A percentile compares a stretch with the other conserved stretches of the same genome.
phyloP scores from a whole-genome alignment of 2,797 vertebrate genomes.

The Acipenser ruthenus region DNA sequence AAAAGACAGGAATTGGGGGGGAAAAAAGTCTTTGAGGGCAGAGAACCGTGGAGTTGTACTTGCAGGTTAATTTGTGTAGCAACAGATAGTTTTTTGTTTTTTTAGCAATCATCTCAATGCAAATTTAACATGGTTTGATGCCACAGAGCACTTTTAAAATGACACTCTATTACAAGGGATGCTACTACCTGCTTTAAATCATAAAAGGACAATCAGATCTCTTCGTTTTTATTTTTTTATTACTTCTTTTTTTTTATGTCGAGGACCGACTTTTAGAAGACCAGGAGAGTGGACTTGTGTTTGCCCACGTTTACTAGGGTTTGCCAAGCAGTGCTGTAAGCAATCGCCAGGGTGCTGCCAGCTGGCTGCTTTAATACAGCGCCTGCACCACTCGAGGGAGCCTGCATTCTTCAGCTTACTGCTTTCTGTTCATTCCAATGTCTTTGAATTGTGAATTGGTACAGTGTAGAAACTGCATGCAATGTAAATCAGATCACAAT shows the following conservation, averaged over 20 bases:
- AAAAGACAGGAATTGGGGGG: too few relatives aligned
- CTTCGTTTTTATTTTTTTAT: background rate
- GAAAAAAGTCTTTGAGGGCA: too few relatives aligned
- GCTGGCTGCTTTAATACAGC: background rate
- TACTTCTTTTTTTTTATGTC: background rate
- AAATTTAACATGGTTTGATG: conserved; percentile 14
- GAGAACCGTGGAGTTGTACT: too few relatives aligned
- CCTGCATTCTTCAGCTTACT: background rate
- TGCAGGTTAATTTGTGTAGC: too few relatives aligned
- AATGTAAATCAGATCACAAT: background rate
- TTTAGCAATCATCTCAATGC: conserved; percentile 19
- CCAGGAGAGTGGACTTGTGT: background rate
- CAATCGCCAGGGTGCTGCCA: conserved; percentile 5
- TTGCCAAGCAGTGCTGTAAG: conserved; percentile 8
- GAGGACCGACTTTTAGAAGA: conserved; percentile 1
- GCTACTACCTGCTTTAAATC: conserved; percentile 8
- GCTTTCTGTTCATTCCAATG: too few relatives aligned
- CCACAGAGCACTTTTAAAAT: conserved; percentile 21
- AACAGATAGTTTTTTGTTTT: background rate
- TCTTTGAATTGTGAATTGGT: too few relatives aligned
- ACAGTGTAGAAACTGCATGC: too few relatives aligned
- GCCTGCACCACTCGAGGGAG: conserved; percentile 5
- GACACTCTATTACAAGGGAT: conserved; percentile 14
- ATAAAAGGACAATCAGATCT: conserved; percentile 16
- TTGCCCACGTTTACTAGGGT: conserved; percentile 10